phyloP scores from a whole-genome alignment of 2,888 invertebrate species.

The Metalampra italica region DNA sequence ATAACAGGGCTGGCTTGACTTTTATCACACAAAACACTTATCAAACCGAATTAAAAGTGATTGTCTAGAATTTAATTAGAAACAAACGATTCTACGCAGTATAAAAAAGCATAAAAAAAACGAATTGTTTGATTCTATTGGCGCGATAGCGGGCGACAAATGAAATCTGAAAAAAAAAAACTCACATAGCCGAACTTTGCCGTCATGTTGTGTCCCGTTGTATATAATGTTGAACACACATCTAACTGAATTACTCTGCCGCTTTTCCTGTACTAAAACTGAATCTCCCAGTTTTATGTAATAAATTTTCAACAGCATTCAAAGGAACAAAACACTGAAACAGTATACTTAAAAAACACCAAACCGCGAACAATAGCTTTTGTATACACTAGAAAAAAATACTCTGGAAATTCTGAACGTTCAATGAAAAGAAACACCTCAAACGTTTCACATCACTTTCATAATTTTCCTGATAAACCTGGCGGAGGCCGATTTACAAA shows the following conservation, averaged over 20 bases:
- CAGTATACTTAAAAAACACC: slow-evolving; percentile 53
- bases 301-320: slow-evolving; percentile 69
- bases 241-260: slow-evolving; percentile 74
- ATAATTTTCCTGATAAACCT: slow-evolving; percentile 63
- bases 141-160: background rate
- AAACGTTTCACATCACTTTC: slow-evolving; percentile 68
- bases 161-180: slow-evolving; percentile 18
- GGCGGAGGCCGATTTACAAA: slow-evolving; percentile 45
- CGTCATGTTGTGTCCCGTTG: slow-evolving; percentile 79
- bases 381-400: slow-evolving; percentile 64
- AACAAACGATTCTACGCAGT: too few species aligned
- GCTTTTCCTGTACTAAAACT: slow-evolving; percentile 67
- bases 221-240: slow-evolving; percentile 76
- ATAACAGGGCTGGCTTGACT: background rate
- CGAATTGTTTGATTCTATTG: background rate
- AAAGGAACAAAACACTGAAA: slow-evolving; percentile 67
- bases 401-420: slow-evolving; percentile 52
- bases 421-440: slow-evolving; percentile 55
- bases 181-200: slow-evolving; percentile 80
- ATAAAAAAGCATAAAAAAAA: too few species aligned
- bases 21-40: background rate
- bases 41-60: background rate
- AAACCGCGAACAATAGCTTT: slow-evolving; percentile 69
- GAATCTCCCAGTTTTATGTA: slow-evolving; percentile 73
- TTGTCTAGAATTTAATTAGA: background rate